These are phyloP conservation scores for Nomada hirtipes DNA, from an alignment of 2,888 invertebrate genomes.

Conservation along the genomic window DNA sequence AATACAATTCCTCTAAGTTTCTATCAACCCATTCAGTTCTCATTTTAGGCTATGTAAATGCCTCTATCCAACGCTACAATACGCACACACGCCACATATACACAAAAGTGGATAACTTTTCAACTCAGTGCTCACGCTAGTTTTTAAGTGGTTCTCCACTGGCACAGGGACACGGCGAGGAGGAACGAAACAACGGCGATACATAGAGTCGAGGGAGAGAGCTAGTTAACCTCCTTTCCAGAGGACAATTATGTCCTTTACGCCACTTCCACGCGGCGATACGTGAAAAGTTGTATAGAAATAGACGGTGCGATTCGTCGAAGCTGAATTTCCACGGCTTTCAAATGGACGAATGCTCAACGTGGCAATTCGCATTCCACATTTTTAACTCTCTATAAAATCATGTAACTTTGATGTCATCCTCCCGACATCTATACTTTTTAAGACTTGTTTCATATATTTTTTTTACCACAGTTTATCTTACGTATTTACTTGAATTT, in stretches of 20 bases:
- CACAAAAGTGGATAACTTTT: constrained; percentile 22
- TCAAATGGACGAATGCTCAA: constrained; percentile 3
- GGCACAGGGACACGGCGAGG: not conserved
- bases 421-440: no score
- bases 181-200: constrained; percentile 37
- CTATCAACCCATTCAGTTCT: constrained; percentile 17
- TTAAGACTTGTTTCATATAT: no score
- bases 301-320: constrained; percentile 18
- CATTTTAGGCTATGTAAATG: not conserved
- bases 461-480: no score
- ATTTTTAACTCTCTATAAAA: not conserved
- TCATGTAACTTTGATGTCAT: no score
- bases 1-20: not conserved
- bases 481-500: no score
- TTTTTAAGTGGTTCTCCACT: constrained; percentile 47
- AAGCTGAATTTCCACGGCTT: constrained; percentile 26
- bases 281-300: constrained; percentile 33
- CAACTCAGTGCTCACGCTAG: constrained; percentile 25
- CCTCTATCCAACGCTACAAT: not conserved
- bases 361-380: not conserved
- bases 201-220: constrained; percentile 20
- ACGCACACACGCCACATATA: not conserved
- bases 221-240: constrained; percentile 56
- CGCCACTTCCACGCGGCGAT: constrained; percentile 34
- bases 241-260: constrained; percentile 50